Evolutionary conservation across 2,797 vertebrate genomes (phyloP), one percentile per base, ranked within the genome.

Genomic region (Pitangus sulphuratus): DNA sequence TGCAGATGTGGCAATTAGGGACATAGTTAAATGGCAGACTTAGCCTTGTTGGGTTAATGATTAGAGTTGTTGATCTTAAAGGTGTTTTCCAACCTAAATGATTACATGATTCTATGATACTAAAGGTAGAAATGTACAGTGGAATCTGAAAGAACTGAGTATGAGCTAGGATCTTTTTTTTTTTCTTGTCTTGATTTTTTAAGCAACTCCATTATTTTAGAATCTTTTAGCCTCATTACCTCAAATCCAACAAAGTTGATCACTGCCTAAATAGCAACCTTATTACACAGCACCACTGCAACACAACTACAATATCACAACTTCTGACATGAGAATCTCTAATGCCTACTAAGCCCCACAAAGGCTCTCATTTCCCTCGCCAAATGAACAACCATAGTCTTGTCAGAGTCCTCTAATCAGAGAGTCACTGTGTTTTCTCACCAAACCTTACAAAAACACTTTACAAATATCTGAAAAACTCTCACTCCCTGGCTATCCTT

Each of bases 41-140:
- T 11, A 7, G 44, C 65, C 22, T 17, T 33, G 8, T 9, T 39
- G 37, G 4, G 7, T 12, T 39, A 26, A 11, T 0, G 0, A 10
- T 22, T 40, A 21, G 35, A 58, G 22, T 1, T 17, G 6, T n/a
- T 61, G 7, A 30, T 26, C 12, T 68, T 47, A 51, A 62, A n/a
- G 4, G 8, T 68, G 16, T 61, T 74, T 78, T 62, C 66, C 47
- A 86, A 54, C 6, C 17, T 62, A 61, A 75, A 86, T n/a, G 44
- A 58, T 40, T 22, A 22, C 28, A 44, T 39, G 8, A 37, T 40
- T 66, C 25, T 47, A 20, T 44, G 11, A 87, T 28, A 79, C 17
- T 69, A 70, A 83, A 71, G 3, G 10, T 15, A 87, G 35, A 91
- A 74, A 81, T 7, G 4, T 12, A 69, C 22, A 89, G 30, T 35